Base-by-base conservation (phyloP, 2,113 vertebrate genomes). In the Neodontobutis hainanensis region DNA sequence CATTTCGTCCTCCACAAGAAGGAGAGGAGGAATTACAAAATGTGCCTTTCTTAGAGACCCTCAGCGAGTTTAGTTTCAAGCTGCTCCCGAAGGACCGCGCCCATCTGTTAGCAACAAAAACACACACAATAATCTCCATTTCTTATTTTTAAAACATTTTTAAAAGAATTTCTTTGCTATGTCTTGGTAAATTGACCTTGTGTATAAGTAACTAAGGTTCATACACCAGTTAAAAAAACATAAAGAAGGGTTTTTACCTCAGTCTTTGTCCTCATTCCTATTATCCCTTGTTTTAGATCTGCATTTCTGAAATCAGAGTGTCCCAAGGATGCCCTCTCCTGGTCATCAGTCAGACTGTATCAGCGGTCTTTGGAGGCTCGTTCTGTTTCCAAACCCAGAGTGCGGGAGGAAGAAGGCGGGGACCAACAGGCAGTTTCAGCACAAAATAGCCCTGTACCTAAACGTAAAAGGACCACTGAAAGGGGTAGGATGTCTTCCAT, bases 11-110 rank as follows among this genome's bases (percentile, higher is more conserved):
- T 0, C 15, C 60, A 1, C 53, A 67, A 4, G 69, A 85, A 3
- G 80, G 68, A 3, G 87, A 63, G 14, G 48, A 64, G n/a, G 85
- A 71, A 8, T 85, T 90, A 27, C 85, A 82, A 1, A 94, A 96
- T 58, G 56, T 95, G 74, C 53, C 86, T 10, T 97, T 97, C 78
- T 70, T 97, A 65, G 94, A 95, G 73, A 87, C 96, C 47, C 93
- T 97, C 73, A 91, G 93, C 67, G 95, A 96, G 79, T 96, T 97
- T 83, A 96, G 94, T 10, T 92, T 93, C 8, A 94, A 96, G 63
- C 90, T 97, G 65, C 69, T 95, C 44, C 86, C 53, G 11, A 88
- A 90, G 3, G 94, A 97, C 80, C 91, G 93, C 36, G 35, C 71
- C 11, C 75, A 90, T 11, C 79, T 97, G 96, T 97, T 86, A 93